phyloP scores from a whole-genome alignment of 1,140 invertebrate species.

The Teleogryllus occipitalis region DNA sequence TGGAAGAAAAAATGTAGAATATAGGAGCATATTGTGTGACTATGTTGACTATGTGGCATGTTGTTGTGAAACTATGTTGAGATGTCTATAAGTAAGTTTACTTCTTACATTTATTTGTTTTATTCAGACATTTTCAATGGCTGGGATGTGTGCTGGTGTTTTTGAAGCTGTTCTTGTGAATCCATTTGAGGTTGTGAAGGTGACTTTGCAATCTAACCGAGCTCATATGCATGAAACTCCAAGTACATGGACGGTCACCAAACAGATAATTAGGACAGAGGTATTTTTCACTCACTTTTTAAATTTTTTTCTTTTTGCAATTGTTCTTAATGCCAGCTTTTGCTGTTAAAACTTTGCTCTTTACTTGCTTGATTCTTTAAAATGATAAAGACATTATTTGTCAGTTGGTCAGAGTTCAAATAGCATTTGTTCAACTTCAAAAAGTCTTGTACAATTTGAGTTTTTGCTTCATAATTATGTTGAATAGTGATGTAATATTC shows the following conservation, averaged over 20 bases:
- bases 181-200: slow-evolving; percentile 93
- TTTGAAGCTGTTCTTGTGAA: slow-evolving; percentile 86
- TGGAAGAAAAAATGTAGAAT: no score
- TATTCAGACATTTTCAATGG: slow-evolving; percentile 69
- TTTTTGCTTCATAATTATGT: no score
- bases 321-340: no score
- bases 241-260: slow-evolving; percentile 68
- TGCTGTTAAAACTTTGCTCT: no score
- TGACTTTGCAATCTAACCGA: slow-evolving; percentile 66
- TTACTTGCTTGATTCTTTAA: no score
- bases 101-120: slow-evolving; percentile 29
- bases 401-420: no score
- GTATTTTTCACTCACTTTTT: slow-evolving; percentile 26
- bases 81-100: neutral
- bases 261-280: slow-evolving; percentile 62
- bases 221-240: slow-evolving; percentile 44
- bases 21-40: no score
- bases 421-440: no score
- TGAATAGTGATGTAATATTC: no score
- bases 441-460: no score
- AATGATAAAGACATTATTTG: no score
- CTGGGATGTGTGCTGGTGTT: slow-evolving; percentile 76
- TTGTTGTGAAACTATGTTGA: neutral
- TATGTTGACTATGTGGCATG: neutral
- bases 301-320: no score